Conservation (phyloP, 1,140 invertebrate species). For the Drosophila ficusphila region DNA sequence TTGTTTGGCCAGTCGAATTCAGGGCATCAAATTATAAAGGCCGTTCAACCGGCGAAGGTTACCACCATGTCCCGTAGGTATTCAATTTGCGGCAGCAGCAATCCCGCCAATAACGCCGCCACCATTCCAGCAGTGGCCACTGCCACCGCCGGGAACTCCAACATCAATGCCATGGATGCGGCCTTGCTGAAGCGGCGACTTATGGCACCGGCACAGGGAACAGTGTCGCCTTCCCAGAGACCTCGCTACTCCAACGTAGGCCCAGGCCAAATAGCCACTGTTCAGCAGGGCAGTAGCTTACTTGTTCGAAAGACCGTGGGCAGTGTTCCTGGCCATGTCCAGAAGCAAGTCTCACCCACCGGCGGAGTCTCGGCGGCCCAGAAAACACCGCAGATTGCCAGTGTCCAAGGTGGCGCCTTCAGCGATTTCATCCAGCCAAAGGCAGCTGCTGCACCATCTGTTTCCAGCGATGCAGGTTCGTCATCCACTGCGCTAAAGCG, state of each 20-base stretch:
- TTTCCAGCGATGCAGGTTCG: not conserved
- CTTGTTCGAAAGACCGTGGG: conserved; percentile 22
- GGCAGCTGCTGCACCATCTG: not conserved
- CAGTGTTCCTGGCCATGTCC: not conserved
- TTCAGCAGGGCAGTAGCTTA: conserved; percentile 24
- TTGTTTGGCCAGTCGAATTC: conserved; percentile 10
- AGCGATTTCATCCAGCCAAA: conserved; percentile 48
- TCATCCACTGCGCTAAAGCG: conserved; percentile 26
- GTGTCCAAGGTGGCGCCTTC: conserved; percentile 36
- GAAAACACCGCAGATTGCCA: conserved; percentile 52
- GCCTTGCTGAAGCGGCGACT: conserved; percentile 50
- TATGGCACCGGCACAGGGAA: not conserved
- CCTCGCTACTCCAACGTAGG: conserved; percentile 36
- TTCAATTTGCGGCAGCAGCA: conserved; percentile 52
- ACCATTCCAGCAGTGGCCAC: not conserved
- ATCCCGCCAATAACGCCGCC: not conserved
- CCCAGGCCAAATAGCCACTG: not conserved
- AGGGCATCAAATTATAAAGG: not conserved
- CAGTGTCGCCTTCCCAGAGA: conserved; percentile 32
- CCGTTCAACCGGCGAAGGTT: conserved; percentile 2
- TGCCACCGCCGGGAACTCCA: not conserved
- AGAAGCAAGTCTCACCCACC: conserved; percentile 35
- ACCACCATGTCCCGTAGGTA: conserved; percentile 51
- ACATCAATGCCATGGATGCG: not conserved
- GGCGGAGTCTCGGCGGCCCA: conserved; percentile 7